Evolutionary conservation across 2,113 vertebrate genomes (phyloP).

Genomic region (Larimichthys polyactis): DNA sequence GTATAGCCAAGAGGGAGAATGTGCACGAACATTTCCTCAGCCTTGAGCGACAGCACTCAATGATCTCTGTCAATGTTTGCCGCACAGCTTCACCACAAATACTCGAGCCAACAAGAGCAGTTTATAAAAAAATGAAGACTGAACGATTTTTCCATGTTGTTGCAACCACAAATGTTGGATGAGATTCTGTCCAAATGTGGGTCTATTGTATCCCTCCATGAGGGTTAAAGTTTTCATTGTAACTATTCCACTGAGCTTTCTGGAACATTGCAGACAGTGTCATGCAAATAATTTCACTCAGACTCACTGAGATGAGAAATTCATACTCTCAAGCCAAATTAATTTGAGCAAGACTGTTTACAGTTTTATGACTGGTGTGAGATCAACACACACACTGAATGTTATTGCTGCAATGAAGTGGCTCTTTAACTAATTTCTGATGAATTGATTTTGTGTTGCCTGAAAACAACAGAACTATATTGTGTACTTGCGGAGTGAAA

Average conservation of each 20-base stretch:
- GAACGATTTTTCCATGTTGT: neutral
- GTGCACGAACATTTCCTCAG: neutral
- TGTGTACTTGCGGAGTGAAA: neutral
- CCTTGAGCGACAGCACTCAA: neutral
- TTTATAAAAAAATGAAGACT: neutral
- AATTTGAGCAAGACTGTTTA: constrained; percentile 38
- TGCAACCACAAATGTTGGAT: constrained; percentile 19
- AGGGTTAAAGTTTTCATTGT: neutral
- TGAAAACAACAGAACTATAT: neutral
- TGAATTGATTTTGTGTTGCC: constrained; percentile 13
- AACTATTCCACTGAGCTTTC: constrained; percentile 9
- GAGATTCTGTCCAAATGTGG: neutral
- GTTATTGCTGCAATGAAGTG: constrained; percentile 41
- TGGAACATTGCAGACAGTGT: constrained; percentile 3
- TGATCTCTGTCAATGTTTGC: neutral
- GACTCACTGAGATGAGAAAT: constrained; percentile 40
- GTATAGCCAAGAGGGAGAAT: neutral
- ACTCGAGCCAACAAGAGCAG: neutral
- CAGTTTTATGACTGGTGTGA: constrained; percentile 38
- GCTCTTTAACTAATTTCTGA: constrained; percentile 44
- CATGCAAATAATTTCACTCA: constrained; percentile 14
- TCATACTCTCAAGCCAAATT: constrained; percentile 40
- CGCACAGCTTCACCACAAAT: neutral
- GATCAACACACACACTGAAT: constrained; percentile 21
- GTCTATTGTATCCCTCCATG: neutral